Evolutionary conservation across 1,140 invertebrate species (phyloP), one percentile per base, ranked within the genome.

Genomic region (Penaeus vannamei): DNA sequence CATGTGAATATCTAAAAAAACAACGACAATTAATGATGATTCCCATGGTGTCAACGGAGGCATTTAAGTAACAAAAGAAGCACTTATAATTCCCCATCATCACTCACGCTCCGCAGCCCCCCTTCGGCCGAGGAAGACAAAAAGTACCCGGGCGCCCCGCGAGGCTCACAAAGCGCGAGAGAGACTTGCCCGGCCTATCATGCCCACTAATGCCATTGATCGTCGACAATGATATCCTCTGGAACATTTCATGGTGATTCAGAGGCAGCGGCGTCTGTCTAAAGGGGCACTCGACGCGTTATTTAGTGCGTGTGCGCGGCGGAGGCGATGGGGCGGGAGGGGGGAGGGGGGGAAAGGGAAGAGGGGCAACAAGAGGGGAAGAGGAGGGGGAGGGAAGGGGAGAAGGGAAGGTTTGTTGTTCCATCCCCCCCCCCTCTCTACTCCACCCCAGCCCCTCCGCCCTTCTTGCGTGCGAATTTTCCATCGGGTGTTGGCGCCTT

Each of bases 201-300:
- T 89, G 87, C 87, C 87, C 82, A 29, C 64, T 83, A 79, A 22
- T 36, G 26, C 82, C 87, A 89, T 89, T 84, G 66, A 85, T 53
- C 17, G 72, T 53, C 26, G 79, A 69, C 84, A 80, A n/a, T 84
- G 87, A 89, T 89, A 84, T 62, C 87, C 87, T 84, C 81, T 62
- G 84, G 66, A 46, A 60, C 82, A 84, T 84, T 89, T 89, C 87
- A 85, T 76, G 87, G 72, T 42, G 72, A 77, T 89, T 89, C 72
- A 79, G 82, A 84, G 87, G 84, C 87, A 89, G 42, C 84, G 66
- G 87, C 61, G 46, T 89, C 87, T 89, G 72, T 89, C 87, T 89
- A 89, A 89, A 89, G 80, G 87, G 42, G 26, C 82, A 79, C 59
- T 89, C 82, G 76, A 79, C 77, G 86, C 59, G 17, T 83, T 84